Percentiles rank a stretch among this genome's conserved stretches.
Evolutionary conservation across 2,888 invertebrate species (phyloP).

Genomic region (Rhagophthalmus giganteus): DNA sequence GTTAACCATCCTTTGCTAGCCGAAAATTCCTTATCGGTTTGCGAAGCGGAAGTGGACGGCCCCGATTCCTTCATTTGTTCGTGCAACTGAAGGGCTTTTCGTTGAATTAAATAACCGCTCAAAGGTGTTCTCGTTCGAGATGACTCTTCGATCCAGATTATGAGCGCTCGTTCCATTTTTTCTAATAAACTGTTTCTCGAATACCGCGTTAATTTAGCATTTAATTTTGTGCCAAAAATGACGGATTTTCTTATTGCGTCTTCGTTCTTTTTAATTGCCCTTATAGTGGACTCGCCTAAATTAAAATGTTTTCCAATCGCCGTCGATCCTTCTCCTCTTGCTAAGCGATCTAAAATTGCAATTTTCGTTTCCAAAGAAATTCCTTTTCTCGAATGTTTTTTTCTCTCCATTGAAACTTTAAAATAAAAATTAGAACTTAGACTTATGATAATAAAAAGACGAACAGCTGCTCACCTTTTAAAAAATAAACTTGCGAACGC

Average conservation of each 20-base stretch:
- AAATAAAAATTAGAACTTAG: neutral
- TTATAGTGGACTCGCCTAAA: conserved; percentile 30
- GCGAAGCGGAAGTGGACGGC: conserved; percentile 19
- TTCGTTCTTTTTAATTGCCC: conserved; percentile 32
- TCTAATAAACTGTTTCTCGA: conserved; percentile 30
- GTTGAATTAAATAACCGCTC: conserved; percentile 30
- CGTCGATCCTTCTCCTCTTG: conserved; percentile 27
- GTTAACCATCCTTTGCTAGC: conserved; percentile 34
- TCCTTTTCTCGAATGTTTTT: conserved; percentile 5
- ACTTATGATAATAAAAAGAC: neutral
- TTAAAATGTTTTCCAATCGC: conserved; percentile 28
- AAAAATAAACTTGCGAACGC: neutral
- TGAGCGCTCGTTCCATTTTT: conserved; percentile 34
- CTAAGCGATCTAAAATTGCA: conserved; percentile 19
- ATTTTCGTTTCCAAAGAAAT: conserved; percentile 22
- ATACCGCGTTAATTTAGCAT: conserved; percentile 22
- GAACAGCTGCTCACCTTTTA: neutral
- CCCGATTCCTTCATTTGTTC: conserved; percentile 23
- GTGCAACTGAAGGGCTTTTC: conserved; percentile 25
- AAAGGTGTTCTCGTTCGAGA: conserved; percentile 31
- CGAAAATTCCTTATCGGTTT: conserved; percentile 15
- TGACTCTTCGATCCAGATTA: conserved; percentile 32
- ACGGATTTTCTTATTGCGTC: conserved; percentile 17
- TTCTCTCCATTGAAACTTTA: neutral
- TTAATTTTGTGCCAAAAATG: conserved; percentile 23